Evolutionary conservation across 2,888 invertebrate genomes (phyloP).

Genomic region (Trissolcus japonicus): DNA sequence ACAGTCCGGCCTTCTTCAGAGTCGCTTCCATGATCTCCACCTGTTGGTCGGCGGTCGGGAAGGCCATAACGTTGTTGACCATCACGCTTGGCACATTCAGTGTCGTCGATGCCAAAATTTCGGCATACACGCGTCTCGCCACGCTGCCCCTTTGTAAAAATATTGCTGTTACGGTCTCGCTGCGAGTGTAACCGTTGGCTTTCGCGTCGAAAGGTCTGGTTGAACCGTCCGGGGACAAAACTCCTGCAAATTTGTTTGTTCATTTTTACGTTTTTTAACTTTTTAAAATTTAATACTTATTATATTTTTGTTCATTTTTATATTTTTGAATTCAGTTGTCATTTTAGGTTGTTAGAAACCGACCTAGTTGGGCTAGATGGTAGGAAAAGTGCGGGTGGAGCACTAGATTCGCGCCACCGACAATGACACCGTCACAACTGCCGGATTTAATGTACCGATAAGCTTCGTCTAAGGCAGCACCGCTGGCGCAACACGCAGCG

Average conservation of each 20-base stretch:
- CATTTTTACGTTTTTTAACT: too few relatives aligned
- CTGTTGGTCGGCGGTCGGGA: conserved; percentile 44
- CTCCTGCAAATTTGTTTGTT: background rate
- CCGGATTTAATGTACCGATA: conserved; percentile 52
- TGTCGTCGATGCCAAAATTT: conserved; percentile 74
- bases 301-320: too few relatives aligned
- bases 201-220: conserved; percentile 54
- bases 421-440: conserved; percentile 45
- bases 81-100: conserved; percentile 76
- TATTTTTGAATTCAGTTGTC: too few relatives aligned
- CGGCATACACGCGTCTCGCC: conserved; percentile 57
- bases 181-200: conserved; percentile 50
- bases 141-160: conserved; percentile 53
- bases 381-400: conserved; percentile 57
- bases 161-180: conserved; percentile 43
- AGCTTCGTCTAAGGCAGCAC: conserved; percentile 46
- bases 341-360: conserved; percentile 5
- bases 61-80: conserved; percentile 2
- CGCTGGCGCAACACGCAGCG: conserved; percentile 27
- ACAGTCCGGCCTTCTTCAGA: conserved; percentile 48
- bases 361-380: conserved; percentile 48
- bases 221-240: conserved; percentile 52
- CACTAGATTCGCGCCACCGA: conserved; percentile 37
- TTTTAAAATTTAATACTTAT: too few relatives aligned
- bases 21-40: conserved; percentile 40